These are phyloP conservation scores for Sylvilagus bachmani DNA, from an alignment of 2,113 vertebrate genomes.

Conservation along the genomic window DNA sequence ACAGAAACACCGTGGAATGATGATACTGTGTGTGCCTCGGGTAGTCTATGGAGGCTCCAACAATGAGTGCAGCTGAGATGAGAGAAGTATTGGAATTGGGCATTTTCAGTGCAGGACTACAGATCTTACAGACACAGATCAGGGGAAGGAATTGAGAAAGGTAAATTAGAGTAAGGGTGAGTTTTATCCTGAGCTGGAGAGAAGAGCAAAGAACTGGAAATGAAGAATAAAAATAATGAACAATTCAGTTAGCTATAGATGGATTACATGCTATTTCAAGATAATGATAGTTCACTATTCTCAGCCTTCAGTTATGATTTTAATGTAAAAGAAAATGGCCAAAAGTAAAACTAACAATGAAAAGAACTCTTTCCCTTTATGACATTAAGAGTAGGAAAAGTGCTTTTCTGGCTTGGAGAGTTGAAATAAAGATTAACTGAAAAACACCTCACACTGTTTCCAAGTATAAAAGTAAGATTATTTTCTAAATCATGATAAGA, in stretches of 20 bases:
- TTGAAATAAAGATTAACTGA: constrained; percentile 30
- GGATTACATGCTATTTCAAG: constrained; percentile 23
- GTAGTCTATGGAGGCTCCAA: not conserved
- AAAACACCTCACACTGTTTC: not conserved
- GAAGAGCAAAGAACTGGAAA: not conserved
- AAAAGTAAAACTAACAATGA: constrained; percentile 65
- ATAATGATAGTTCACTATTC: constrained; percentile 28
- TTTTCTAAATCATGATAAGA: not conserved
- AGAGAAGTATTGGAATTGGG: not conserved
- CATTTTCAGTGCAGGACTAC: not conserved
- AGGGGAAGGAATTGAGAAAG: not conserved
- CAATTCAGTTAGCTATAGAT: not conserved
- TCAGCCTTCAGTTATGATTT: constrained; percentile 22
- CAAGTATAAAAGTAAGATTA: not conserved
- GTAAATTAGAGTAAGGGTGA: not conserved
- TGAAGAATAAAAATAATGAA: constrained; percentile 23
- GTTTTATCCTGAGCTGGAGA: not conserved
- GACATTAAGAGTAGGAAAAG: not conserved
- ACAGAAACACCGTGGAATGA: not conserved
- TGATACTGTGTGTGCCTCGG: not conserved
- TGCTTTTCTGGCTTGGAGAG: not conserved
- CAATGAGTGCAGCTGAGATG: not conserved
- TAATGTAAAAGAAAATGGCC: constrained; percentile 45
- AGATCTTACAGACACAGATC: not conserved
- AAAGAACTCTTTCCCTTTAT: constrained; percentile 45